Conservation (phyloP, 2,113 vertebrate genomes). For the Grammomys surdaster region DNA sequence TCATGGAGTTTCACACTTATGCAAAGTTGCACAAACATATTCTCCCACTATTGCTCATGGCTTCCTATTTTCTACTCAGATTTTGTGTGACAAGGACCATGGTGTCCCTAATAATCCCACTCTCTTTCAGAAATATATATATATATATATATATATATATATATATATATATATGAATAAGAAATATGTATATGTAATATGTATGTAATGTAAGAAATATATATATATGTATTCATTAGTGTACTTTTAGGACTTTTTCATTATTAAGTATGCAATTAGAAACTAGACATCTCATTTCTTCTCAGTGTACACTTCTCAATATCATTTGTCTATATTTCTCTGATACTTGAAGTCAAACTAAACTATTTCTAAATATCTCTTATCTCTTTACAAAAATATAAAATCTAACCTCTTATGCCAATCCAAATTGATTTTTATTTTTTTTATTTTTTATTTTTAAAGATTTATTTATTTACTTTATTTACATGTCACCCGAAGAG, state of each 20-base stretch:
- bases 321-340: neutral
- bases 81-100: neutral
- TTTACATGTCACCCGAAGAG: too few species aligned
- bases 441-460: too few species aligned
- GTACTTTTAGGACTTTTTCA: neutral
- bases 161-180: too few species aligned
- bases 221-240: too few species aligned
- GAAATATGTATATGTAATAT: too few species aligned
- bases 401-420: neutral
- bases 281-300: neutral
- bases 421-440: constrained; percentile 22
- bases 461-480: too few species aligned
- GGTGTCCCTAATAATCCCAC: neutral
- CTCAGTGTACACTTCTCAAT: neutral
- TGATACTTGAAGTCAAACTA: neutral
- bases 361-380: neutral
- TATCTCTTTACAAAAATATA: neutral
- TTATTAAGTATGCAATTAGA: neutral
- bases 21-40: neutral
- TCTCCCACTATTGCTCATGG: neutral
- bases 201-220: too few species aligned
- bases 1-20: neutral
- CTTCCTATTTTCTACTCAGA: neutral
- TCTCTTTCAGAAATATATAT: too few species aligned
- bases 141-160: too few species aligned